Base-by-base conservation (phyloP, 2,797 vertebrate species). In the Vireo griseus region DNA sequence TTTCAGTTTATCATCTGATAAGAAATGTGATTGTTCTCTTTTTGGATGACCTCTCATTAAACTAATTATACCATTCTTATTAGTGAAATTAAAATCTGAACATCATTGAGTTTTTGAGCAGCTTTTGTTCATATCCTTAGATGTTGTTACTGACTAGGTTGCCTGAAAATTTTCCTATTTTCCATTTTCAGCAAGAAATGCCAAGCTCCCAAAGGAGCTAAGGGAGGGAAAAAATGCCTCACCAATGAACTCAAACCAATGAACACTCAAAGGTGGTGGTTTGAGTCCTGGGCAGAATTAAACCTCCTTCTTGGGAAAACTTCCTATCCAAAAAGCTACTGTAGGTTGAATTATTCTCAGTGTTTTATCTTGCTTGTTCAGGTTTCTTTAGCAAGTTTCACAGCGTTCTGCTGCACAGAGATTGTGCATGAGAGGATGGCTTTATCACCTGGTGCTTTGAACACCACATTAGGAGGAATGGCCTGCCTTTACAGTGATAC, bases 401-500 rank as follows among this genome's bases (percentile, higher is more conserved):
- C n/a, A 50, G 63, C 21, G 16, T 55, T 45, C 29, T 88, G 71
- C 20, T 74, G 55, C 42, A 54, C 18, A 66, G 51, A 52, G 10
- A 48, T 9, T 31, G n/a, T 39, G 28, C 7, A 3, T 33, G 51
- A 59, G n/a, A 55, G 28, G 31, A 19, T 20, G 40, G 24, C 13
- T 91, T 68, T 68, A 17, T 28, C 54, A 63, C 40, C 29, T 50
- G 55, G 11, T 58, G 26, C 63, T 67, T 35, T 69, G 80, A 40
- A 45, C 26, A 88, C 50, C 25, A 22, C 19, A 18, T 16, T 16
- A 21, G 22, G 29, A 58, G 62, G 69, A 76, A 31, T 1, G 2
- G 9, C 18, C 20, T 17, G 33, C 6, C 16, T n/a, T 50, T 47
- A 21, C 42, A 42, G 11, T 0, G 0, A 37, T 20, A 25, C 8